These are phyloP conservation scores for Zelleria hepariella DNA, from an alignment of 2,888 invertebrate species.

Conservation along the genomic window DNA sequence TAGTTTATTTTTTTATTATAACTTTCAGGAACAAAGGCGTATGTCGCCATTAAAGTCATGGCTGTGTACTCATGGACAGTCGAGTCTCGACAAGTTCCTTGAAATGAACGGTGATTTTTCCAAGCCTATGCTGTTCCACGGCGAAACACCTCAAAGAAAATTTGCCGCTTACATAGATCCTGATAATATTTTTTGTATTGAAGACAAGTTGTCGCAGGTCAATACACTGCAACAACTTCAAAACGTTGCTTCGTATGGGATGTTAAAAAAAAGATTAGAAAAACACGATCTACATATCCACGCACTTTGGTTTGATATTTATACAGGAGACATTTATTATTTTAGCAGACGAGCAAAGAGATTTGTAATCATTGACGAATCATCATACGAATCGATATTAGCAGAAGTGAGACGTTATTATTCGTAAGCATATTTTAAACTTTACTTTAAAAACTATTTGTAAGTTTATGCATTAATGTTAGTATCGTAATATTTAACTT, in stretches of 20 bases:
- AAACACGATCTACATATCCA: slow-evolving; percentile 89
- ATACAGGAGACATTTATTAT: slow-evolving; percentile 95
- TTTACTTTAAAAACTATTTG: too few species aligned
- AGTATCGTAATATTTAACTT: too few species aligned
- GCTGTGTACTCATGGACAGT: slow-evolving; percentile 88
- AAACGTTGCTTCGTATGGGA: slow-evolving; percentile 93
- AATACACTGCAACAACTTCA: slow-evolving; percentile 94
- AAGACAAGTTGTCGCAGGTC: slow-evolving; percentile 94
- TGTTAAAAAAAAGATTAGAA: slow-evolving; percentile 85
- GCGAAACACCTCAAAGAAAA: slow-evolving; percentile 87
- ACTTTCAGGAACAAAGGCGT: slow-evolving; percentile 77
- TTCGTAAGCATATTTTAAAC: slow-evolving; percentile 72
- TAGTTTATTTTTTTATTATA: slow-evolving; percentile 3
- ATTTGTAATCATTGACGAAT: slow-evolving; percentile 90
- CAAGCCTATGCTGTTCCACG: slow-evolving; percentile 87
- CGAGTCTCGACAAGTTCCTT: slow-evolving; percentile 87
- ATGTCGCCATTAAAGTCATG: slow-evolving; percentile 92
- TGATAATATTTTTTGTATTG: slow-evolving; percentile 87
- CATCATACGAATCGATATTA: slow-evolving; percentile 79
- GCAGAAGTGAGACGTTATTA: slow-evolving; percentile 86
- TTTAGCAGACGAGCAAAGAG: slow-evolving; percentile 90
- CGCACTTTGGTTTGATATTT: slow-evolving; percentile 98
- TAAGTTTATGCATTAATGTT: too few species aligned
- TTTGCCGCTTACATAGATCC: slow-evolving; percentile 96
- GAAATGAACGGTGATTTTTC: slow-evolving; percentile 75